Base-by-base conservation (phyloP, 2,888 invertebrate genomes). In the Lymantria monacha region DNA sequence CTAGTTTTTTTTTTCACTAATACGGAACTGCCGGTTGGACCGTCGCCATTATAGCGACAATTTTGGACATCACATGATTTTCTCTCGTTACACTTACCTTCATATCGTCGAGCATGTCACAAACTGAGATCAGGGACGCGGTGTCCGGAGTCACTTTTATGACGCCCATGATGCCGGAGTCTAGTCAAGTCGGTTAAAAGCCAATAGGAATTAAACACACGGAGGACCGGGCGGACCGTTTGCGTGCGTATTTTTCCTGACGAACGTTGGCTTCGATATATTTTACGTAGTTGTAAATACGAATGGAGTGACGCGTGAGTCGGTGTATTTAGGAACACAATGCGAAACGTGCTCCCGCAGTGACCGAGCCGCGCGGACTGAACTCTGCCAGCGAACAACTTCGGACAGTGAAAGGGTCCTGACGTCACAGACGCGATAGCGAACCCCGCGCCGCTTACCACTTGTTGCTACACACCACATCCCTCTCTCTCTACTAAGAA, bases 361-460 rank as follows among this genome's bases (percentile, higher is more conserved):
- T 85, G 87, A 88, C 87, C 86, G 91, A 90, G 90, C 86, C 90
- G 87, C 91, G 84, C 80, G 85, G 86, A 91, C 90, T 91, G 86
- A 80, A 49, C 62, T 61, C 56, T 63, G 59, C 48, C 49, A 51
- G 64, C 57, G 53, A 62, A 63, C 66, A 79, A 81, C 80, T 80
- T 78, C 80, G 81, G 81, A 74, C 86, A 91, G 87, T 88, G 91
- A 92, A 89, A 91, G 89, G 88, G 83, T 74, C 82, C 61, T 93
- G 93, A 93, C 93, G 93, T 93, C 93, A 93, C 81, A 64, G 51
- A 67, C 79, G 81, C 86, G 87, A 89, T 91, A 93, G 81, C 72
- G 63, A 73, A 73, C 72, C 76, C 75, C 65, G 59, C 67, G 57
- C 66, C 67, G 68, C 70, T 63, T 33, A 33, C 33, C 33, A 87